These are phyloP conservation scores for Drosophila antonietae DNA, from an alignment of 2,888 invertebrate species.

Conservation along the genomic window DNA sequence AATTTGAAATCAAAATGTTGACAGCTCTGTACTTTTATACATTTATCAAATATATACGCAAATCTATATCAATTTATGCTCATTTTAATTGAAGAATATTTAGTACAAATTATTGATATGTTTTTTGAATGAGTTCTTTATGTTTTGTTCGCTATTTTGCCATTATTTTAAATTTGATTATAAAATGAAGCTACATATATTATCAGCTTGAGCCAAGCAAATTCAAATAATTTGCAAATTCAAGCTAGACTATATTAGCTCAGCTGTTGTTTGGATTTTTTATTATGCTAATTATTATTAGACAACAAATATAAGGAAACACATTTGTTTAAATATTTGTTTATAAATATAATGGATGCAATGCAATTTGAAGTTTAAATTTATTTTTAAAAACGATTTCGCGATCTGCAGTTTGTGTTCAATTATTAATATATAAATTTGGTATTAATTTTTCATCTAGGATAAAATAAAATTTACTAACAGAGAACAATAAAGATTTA, in stretches of 20 bases:
- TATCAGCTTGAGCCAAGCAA: not conserved
- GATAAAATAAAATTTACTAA: not conserved
- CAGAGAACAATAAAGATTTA: not conserved
- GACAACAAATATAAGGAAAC: slow-evolving; percentile 3
- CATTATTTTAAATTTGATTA: not conserved
- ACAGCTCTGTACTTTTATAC: slow-evolving; percentile 16
- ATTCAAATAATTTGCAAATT: not conserved
- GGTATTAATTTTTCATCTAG: not conserved
- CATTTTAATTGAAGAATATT: slow-evolving; percentile 3
- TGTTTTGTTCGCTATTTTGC: too few relatives aligned
- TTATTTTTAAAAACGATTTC: not conserved
- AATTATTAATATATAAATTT: not conserved
- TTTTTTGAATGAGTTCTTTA: not conserved
- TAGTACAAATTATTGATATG: too few relatives aligned
- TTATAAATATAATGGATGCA: not conserved
- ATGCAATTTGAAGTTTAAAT: not conserved
- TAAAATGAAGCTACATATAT: not conserved
- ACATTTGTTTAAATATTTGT: slow-evolving; percentile 34
- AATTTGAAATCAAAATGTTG: slow-evolving; percentile 10
- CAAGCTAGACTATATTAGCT: slow-evolving; percentile 13
- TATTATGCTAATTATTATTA: slow-evolving; percentile 26
- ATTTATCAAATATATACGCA: slow-evolving; percentile 42
- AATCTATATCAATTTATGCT: slow-evolving; percentile 11
- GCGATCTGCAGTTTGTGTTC: not conserved
- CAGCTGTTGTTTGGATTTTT: slow-evolving; percentile 30